These are phyloP conservation scores for Zosterops pallidus DNA, from an alignment of 2,113 vertebrate species.

Conservation along the genomic window DNA sequence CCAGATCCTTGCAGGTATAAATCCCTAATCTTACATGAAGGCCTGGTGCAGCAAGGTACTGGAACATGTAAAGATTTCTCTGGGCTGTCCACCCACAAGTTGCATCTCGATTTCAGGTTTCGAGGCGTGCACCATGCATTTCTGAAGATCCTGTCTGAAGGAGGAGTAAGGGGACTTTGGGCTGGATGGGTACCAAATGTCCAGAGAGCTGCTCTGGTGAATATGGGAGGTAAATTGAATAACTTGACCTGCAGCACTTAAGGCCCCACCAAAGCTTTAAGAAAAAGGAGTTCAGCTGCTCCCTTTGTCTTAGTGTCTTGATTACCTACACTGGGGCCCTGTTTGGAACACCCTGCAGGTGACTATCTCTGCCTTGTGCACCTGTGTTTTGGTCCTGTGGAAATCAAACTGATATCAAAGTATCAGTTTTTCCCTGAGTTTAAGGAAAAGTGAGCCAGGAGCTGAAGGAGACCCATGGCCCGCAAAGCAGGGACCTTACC, in stretches of 20 bases:
- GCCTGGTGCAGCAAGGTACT: neutral
- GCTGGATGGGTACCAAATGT: conserved; percentile 88
- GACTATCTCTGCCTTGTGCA: neutral
- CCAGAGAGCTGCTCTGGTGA: conserved; percentile 86
- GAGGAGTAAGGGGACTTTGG: conserved; percentile 84
- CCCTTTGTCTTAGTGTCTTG: neutral
- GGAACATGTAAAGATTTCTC: neutral
- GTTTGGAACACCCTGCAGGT: neutral
- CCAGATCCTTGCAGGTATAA: neutral
- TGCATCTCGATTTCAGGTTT: conserved; percentile 65
- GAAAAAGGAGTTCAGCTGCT: neutral
- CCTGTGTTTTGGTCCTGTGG: neutral
- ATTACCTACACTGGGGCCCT: neutral
- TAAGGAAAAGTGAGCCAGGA: neutral
- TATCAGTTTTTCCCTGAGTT: neutral
- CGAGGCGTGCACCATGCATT: conserved; percentile 81
- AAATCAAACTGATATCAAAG: neutral
- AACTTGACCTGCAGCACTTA: neutral
- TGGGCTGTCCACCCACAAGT: neutral
- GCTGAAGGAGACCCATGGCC: rapidly evolving
- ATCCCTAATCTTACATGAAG: neutral
- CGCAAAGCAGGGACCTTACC: neutral
- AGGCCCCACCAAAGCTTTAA: neutral
- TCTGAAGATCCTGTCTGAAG: conserved; percentile 81
- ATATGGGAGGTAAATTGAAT: conserved; percentile 81